Evolutionary conservation across 2,888 invertebrate species (phyloP).

Genomic region (Aphidius colemani): DNA sequence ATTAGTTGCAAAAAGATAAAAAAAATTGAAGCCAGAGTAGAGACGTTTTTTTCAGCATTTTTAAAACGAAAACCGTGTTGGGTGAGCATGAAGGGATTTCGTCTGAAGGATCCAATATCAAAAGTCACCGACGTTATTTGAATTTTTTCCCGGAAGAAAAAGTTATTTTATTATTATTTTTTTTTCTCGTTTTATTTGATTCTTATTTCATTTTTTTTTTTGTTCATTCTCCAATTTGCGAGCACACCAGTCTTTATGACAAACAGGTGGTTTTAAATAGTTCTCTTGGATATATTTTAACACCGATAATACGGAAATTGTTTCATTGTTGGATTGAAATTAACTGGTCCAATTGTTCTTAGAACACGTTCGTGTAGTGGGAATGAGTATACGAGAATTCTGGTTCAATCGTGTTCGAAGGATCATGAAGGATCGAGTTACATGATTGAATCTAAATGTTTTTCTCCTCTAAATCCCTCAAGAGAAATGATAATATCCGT

Average conservation of each 20-base stretch:
- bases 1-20: too few species aligned
- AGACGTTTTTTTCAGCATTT: too few species aligned
- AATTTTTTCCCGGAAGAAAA: background rate
- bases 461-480: background rate
- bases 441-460: background rate
- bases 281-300: background rate
- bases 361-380: too few species aligned
- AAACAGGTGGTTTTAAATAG: slow-evolving; percentile 9
- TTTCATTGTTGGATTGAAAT: too few species aligned
- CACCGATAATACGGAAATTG: too few species aligned
- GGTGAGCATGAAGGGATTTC: background rate
- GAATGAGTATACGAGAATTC: background rate
- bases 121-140: slow-evolving; percentile 5
- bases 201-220: background rate
- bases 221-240: too few species aligned
- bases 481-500: too few species aligned
- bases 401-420: background rate
- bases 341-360: too few species aligned
- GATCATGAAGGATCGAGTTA: background rate
- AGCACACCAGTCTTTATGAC: background rate
- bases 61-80: too few species aligned
- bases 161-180: slow-evolving; percentile 3
- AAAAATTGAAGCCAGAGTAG: too few species aligned
- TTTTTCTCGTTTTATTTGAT: background rate
- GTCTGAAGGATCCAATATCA: slow-evolving; percentile 12